Percentiles rank a stretch among this genome's conserved stretches.
Conservation (phyloP, 2,113 vertebrate genomes). For the Chionodraco myersi region DNA sequence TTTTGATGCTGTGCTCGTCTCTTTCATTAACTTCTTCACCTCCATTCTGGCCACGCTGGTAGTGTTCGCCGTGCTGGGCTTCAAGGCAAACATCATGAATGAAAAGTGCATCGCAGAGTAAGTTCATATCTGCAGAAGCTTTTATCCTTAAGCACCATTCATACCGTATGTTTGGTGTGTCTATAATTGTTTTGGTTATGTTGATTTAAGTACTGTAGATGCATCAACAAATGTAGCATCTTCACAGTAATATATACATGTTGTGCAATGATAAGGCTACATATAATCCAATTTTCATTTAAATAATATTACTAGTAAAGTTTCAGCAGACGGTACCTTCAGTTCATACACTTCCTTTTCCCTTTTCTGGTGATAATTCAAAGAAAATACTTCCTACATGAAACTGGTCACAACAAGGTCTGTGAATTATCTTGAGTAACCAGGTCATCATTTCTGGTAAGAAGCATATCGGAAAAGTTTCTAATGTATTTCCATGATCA, state of each 20-base stretch:
- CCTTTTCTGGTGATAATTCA: too few species aligned
- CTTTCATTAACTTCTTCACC: constrained; percentile 97
- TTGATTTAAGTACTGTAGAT: neutral
- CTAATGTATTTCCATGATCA: too few species aligned
- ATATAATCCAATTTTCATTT: too few species aligned
- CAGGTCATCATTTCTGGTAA: too few species aligned
- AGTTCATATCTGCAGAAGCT: constrained; percentile 67
- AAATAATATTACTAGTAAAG: neutral
- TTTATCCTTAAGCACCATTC: neutral
- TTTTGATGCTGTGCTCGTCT: constrained; percentile 95
- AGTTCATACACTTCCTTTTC: neutral
- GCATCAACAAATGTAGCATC: neutral
- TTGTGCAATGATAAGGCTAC: neutral
- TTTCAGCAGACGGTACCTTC: neutral
- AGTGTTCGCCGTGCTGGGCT: constrained; percentile 98
- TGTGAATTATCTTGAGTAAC: too few species aligned
- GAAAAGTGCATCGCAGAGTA: constrained; percentile 98
- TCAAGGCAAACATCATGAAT: constrained; percentile 99
- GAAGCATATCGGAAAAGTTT: too few species aligned
- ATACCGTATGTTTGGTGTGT: neutral
- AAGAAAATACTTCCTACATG: too few species aligned
- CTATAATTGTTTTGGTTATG: neutral
- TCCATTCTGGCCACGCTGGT: constrained; percentile 97
- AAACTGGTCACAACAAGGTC: too few species aligned
- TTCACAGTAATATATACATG: neutral